Evolutionary conservation across 2,113 vertebrate species (phyloP).

Genomic region (Clarias gariepinus): DNA sequence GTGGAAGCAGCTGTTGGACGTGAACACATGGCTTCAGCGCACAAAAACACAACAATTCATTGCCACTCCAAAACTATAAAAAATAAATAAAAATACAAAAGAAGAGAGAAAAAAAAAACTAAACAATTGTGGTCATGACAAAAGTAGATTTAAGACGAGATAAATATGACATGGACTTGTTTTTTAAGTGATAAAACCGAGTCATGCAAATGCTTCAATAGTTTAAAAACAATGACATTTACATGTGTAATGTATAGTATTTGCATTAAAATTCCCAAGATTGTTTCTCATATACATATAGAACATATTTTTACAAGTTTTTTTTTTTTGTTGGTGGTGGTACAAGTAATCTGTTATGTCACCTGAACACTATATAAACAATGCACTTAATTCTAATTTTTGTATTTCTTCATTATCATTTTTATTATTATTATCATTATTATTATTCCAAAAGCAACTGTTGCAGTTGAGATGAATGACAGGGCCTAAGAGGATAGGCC

Average conservation of each 20-base stretch:
- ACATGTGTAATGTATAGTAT: background rate
- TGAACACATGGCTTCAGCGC: slow-evolving; percentile 12
- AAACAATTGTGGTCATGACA: background rate
- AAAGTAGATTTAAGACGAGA: background rate
- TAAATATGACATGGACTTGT: background rate
- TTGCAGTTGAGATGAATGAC: background rate
- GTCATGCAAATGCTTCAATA: background rate
- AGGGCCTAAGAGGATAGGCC: background rate
- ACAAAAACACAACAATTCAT: background rate
- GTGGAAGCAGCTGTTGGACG: slow-evolving; percentile 27
- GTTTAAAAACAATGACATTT: background rate
- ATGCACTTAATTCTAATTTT: background rate
- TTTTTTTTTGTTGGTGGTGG: background rate
- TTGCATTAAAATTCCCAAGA: background rate
- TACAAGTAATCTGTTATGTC: background rate
- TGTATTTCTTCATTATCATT: background rate
- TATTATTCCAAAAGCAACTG: background rate
- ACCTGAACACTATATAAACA: background rate
- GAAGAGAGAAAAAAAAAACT: background rate
- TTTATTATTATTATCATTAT: background rate
- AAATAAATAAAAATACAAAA: background rate
- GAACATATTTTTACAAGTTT: background rate
- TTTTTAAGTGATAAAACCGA: background rate
- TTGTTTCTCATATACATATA: background rate
- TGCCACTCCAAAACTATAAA: background rate